A percentile compares a stretch with the other conserved stretches of the same genome.
Conservation (phyloP, 2,888 invertebrate genomes). For the Linnaemya vulpina region DNA sequence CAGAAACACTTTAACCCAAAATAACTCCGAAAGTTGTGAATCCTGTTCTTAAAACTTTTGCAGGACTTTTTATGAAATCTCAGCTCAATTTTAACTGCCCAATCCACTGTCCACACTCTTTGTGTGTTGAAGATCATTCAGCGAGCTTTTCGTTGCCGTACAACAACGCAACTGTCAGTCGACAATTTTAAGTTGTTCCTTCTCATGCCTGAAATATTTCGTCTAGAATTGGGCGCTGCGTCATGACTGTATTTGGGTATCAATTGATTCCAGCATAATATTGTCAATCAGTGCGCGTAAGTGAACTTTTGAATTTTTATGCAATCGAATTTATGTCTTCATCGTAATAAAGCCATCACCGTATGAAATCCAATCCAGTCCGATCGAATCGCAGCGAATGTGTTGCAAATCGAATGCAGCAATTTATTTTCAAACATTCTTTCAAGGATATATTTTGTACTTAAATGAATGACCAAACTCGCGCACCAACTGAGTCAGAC, state of each 20-base stretch:
- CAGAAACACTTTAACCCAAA: too few species aligned
- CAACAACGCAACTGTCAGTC: neutral
- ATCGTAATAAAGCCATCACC: slow-evolving; percentile 70
- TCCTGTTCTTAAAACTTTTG: too few species aligned
- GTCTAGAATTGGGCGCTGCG: slow-evolving; percentile 78
- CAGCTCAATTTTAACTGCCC: neutral
- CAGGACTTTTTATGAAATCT: too few species aligned
- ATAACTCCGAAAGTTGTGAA: too few species aligned
- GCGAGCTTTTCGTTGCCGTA: slow-evolving; percentile 22
- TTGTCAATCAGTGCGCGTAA: slow-evolving; percentile 69
- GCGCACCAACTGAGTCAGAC: slow-evolving; percentile 18
- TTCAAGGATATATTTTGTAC: slow-evolving; percentile 35
- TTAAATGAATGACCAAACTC: slow-evolving; percentile 40
- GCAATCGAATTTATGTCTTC: slow-evolving; percentile 68
- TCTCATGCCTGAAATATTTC: slow-evolving; percentile 35
- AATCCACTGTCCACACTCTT: slow-evolving; percentile 25
- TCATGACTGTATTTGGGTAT: slow-evolving; percentile 77
- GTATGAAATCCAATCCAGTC: slow-evolving; percentile 20
- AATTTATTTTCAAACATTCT: slow-evolving; percentile 47
- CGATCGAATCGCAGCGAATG: slow-evolving; percentile 4
- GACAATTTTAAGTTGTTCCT: slow-evolving; percentile 31
- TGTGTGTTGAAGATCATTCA: neutral
- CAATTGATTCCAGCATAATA: slow-evolving; percentile 72
- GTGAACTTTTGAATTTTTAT: slow-evolving; percentile 68
- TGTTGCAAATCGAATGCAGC: slow-evolving; percentile 40